A percentile compares a stretch with the other conserved stretches of the same genome.
phyloP scores from a whole-genome alignment of 1,140 invertebrate genomes.

The Sycophaga agraensis region DNA sequence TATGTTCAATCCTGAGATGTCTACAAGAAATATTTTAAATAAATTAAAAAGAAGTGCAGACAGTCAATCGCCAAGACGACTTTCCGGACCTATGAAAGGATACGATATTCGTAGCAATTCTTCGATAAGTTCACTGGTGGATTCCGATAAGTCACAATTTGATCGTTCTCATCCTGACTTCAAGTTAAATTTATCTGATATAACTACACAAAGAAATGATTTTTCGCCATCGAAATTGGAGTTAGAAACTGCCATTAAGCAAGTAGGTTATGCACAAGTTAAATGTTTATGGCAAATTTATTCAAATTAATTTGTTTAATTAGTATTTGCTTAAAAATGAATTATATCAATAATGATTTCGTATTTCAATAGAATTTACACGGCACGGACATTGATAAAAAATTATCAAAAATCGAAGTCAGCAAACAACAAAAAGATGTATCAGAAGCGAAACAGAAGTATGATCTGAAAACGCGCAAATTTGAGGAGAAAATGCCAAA shows the following conservation, averaged over 20 bases:
- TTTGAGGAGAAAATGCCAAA: conserved; percentile 56
- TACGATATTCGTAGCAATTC: conserved; percentile 56
- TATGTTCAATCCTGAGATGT: conserved; percentile 58
- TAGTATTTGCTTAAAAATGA: too few relatives aligned
- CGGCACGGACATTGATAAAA: conserved; percentile 19
- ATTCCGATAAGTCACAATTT: conserved; percentile 54
- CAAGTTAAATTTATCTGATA: conserved; percentile 36
- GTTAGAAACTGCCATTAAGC: conserved; percentile 18
- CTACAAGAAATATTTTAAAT: conserved; percentile 55
- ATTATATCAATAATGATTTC: neutral
- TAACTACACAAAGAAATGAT: conserved; percentile 33
- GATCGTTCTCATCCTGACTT: conserved; percentile 47
- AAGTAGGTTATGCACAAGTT: conserved; percentile 1
- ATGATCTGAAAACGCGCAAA: conserved; percentile 48
- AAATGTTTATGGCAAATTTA: too few relatives aligned
- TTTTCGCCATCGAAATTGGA: conserved; percentile 21
- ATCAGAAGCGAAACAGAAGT: conserved; percentile 35
- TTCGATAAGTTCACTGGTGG: conserved; percentile 53
- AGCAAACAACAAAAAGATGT: conserved; percentile 29
- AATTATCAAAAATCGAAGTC: conserved; percentile 15
- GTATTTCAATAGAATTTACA: conserved; percentile 7
- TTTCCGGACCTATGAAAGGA: conserved; percentile 56
- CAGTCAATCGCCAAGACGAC: conserved; percentile 50
- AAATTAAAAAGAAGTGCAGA: conserved; percentile 55
- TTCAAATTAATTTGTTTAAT: too few relatives aligned